Evolutionary conservation across 2,797 vertebrate species (phyloP), one percentile per base, ranked within the genome.

Genomic region (Poecilia wingei): DNA sequence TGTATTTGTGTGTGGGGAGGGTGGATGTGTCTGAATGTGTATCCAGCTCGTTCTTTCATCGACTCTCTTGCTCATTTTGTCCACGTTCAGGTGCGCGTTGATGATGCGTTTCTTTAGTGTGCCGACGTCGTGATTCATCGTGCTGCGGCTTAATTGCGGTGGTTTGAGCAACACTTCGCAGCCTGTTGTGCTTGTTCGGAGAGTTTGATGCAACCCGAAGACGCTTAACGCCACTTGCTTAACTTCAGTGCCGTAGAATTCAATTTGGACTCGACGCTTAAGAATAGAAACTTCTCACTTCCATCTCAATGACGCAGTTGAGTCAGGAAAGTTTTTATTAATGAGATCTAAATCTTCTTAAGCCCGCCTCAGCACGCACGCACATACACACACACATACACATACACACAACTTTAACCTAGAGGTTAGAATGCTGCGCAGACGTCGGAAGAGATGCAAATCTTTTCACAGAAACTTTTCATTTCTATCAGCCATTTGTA

Each of bases 51-150:
- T 45, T 86, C 28, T 43, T 72, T 31, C 13, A 25, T 51, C 70
- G 20, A 46, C 20, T 76, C 39, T 69, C 39, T n/a, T 43, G 66
- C 39, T 2, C 1, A 0, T 86, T 79, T 78, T 25, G 80, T 83
- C 86, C 64, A 64, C 22, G 57, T 86, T 79, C 70, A 85, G 82
- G 77, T 85, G 79, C 79, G 74, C 76, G 66, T 78, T 71, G 1
- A 41, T 5, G 64, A 41, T 25, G 36, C 22, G 64, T 69, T 84
- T 45, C 84, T 43, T 59, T 18, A 75, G 75, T 82, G 51, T 47
- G 47, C 25, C 6, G 28, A 74, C 28, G 74, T 18, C 43, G 75
- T 20, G 39, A 77, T 80, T 87, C 18, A 83, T 81, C 51, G 41
- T 2, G 1, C 51, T 73, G 77, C 66, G 59, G 66, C 59, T 75